Base-by-base conservation (phyloP, 1,140 invertebrate species). In the Odontomachus brunneus region DNA sequence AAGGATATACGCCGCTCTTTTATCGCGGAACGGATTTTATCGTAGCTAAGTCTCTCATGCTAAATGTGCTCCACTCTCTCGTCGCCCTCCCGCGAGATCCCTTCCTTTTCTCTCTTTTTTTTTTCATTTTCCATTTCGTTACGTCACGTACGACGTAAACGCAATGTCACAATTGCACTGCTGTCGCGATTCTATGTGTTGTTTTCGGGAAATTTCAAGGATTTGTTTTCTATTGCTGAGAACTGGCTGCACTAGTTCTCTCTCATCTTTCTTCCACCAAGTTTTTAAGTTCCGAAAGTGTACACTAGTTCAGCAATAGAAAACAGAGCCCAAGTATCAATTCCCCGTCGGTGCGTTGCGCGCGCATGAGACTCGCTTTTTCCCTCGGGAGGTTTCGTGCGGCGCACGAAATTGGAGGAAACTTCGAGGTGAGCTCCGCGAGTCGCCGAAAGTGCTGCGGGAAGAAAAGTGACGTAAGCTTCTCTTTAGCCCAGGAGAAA, bases 1-100 rank as follows among this genome's bases (percentile, higher is more conserved):
- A 84, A 82, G 82, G 66, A 85, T 86, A 82, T 7, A 38, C 71
- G 24, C n/a, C 38, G 38, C 9, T 44, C 38, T 82, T 17, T 74
- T 84, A 53, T 67, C 24, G 78, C 57, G 69, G 49, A 22, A 87
- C 72, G 17, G 82, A 88, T 87, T 72, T 83, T 85, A 66, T 84
- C 57, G 49, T 38, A 26, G 59, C 83, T 86, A 69, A 29, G 57
- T 69, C 22, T 69, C 22, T 22, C 38, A 66, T 9, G 17, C 5
- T 51, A n/a, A 0, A 76, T 55, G 17, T n/a, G 19, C 26, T 14
- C n/a, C 53, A n/a, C n/a, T 53, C 12, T n/a, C n/a, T 2, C 3
- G 29, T 72, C 44, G 11, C 11, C 12, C n/a, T n/a, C n/a, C 11
- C n/a, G 29, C n/a, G 14, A 24, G 38, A 44, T 44, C 4, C n/a